Conservation (phyloP, 1,140 invertebrate genomes). For the Drosophila varians region DNA sequence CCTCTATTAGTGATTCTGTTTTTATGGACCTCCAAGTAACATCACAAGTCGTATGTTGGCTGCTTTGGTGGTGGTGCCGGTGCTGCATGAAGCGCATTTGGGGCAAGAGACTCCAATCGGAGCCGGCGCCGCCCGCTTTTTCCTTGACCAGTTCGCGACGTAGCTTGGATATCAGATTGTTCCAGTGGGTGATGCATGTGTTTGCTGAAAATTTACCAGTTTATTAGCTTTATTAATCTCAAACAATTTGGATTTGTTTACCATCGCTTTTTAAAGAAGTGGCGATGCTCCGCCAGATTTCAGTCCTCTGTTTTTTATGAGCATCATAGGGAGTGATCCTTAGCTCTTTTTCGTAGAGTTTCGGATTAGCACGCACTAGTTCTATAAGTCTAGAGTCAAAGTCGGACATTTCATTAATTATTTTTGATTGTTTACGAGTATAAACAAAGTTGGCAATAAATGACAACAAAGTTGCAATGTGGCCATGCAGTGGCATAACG, state of each 20-base stretch:
- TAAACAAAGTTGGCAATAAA: slow-evolving; percentile 26
- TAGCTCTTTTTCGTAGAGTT: slow-evolving; percentile 48
- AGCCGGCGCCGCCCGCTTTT: slow-evolving; percentile 24
- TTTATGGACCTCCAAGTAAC: slow-evolving; percentile 18
- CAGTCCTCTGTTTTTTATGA: slow-evolving; percentile 40
- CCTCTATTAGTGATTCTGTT: slow-evolving; percentile 36
- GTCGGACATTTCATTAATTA: slow-evolving; percentile 25
- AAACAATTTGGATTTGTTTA: slow-evolving; percentile 15
- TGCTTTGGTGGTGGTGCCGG: slow-evolving; percentile 24
- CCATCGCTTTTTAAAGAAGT: slow-evolving; percentile 59
- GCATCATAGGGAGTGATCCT: slow-evolving; percentile 57
- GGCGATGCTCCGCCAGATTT: slow-evolving; percentile 71
- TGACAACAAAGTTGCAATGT: slow-evolving; percentile 6
- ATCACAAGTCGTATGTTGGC: slow-evolving; percentile 6
- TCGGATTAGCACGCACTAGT: slow-evolving; percentile 61
- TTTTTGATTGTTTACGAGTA: background rate
- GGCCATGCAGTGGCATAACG: background rate
- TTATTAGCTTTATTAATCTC: background rate
- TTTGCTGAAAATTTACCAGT: slow-evolving; percentile 19
- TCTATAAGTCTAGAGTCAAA: slow-evolving; percentile 65
- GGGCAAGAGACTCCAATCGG: slow-evolving; percentile 63
- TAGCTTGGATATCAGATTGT: slow-evolving; percentile 51
- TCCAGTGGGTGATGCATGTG: slow-evolving; percentile 64
- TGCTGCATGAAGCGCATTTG: slow-evolving; percentile 57
- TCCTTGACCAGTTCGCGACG: slow-evolving; percentile 52